Conservation (phyloP, 1,140 invertebrate genomes). For the Bombus pascuorum region DNA sequence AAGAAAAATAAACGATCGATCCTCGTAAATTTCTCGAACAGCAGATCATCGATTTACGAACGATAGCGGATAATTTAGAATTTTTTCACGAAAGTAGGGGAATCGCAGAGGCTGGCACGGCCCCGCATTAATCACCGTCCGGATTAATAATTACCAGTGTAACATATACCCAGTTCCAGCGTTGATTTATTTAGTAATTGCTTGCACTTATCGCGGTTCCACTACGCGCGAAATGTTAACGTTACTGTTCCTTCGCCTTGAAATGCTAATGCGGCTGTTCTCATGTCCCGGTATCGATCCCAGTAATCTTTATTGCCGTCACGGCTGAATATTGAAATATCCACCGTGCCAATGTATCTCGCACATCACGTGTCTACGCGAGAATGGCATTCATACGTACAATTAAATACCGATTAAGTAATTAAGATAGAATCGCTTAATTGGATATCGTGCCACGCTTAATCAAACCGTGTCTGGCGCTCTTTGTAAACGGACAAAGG, state of each 20-base stretch:
- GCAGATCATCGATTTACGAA: too few species aligned
- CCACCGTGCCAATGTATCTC: conserved; percentile 41
- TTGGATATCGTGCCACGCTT: conserved; percentile 56
- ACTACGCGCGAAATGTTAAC: conserved; percentile 57
- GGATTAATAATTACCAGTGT: conserved; percentile 59
- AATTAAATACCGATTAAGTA: conserved; percentile 67
- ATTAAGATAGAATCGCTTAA: conserved; percentile 67
- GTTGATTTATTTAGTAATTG: conserved; percentile 65
- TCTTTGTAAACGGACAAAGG: conserved; percentile 43
- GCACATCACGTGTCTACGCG: conserved; percentile 52
- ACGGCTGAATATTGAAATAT: conserved; percentile 62
- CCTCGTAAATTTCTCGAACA: neutral
- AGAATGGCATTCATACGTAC: conserved; percentile 55
- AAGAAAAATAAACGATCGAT: too few species aligned
- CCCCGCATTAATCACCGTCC: conserved; percentile 28
- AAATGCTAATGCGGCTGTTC: conserved; percentile 64
- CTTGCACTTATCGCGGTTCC: conserved; percentile 38
- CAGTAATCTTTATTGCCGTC: conserved; percentile 61
- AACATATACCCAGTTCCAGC: neutral
- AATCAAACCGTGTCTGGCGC: conserved; percentile 55
- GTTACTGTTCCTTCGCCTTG: conserved; percentile 56
- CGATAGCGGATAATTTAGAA: neutral
- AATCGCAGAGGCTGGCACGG: neutral
- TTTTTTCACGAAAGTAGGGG: neutral
- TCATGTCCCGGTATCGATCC: conserved; percentile 61